phyloP scores from a whole-genome alignment of 2,888 invertebrate species.

The Troilus luridus region DNA sequence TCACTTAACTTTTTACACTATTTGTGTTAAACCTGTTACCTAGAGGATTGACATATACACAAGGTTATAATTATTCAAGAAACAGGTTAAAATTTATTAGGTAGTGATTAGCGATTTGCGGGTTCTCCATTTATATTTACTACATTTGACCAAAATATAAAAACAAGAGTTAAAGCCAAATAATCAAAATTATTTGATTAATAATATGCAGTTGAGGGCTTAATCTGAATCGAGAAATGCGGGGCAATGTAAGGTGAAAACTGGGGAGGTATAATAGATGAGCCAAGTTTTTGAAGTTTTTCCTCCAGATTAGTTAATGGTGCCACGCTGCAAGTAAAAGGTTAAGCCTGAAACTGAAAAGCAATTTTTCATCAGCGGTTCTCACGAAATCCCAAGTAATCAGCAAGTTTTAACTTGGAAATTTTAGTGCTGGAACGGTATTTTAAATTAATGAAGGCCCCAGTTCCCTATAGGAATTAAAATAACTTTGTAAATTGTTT shows the following conservation, averaged over 20 bases:
- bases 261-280: constrained; percentile 24
- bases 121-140: too few relatives aligned
- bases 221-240: background rate
- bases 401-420: constrained; percentile 25
- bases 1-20: too few relatives aligned
- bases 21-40: too few relatives aligned
- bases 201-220: background rate
- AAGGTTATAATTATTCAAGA: too few relatives aligned
- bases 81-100: too few relatives aligned
- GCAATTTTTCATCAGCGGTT: constrained; percentile 47
- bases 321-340: constrained; percentile 40
- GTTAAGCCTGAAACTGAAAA: constrained; percentile 49
- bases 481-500: constrained; percentile 27
- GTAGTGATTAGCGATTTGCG: too few relatives aligned
- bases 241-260: constrained; percentile 30
- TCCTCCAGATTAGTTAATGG: constrained; percentile 44
- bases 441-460: constrained; percentile 19
- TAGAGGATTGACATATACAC: too few relatives aligned
- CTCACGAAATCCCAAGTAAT: constrained; percentile 44
- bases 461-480: constrained; percentile 10
- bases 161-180: background rate
- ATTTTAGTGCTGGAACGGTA: constrained; percentile 25
- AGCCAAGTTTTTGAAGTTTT: constrained; percentile 40
- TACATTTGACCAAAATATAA: too few relatives aligned
- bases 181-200: background rate